Conservation (phyloP, 2,797 vertebrate genomes). For the Propithecus perrieri region DNA sequence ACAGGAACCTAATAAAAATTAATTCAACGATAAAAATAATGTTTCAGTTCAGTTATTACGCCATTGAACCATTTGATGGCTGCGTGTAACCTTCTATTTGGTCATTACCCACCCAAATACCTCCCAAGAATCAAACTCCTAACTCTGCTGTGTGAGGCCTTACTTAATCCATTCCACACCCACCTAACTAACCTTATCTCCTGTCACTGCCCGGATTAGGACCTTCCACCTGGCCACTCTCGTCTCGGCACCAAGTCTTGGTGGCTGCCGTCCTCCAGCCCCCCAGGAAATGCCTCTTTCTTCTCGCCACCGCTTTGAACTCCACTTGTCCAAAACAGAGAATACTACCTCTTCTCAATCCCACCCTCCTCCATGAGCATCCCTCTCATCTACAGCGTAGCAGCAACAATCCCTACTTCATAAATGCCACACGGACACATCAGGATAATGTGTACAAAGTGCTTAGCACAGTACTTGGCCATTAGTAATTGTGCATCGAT, state of each 20-base stretch:
- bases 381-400: rapidly evolving
- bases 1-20: neutral
- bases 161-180: rapidly evolving
- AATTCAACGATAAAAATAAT: neutral
- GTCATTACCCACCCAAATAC: neutral
- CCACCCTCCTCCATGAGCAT: neutral
- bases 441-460: rapidly evolving
- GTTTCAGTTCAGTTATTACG: neutral
- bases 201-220: neutral
- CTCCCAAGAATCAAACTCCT: neutral
- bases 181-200: neutral
- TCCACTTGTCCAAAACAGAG: neutral
- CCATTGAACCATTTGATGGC: no score
- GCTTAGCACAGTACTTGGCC: no score
- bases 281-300: neutral
- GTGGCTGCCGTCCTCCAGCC: rapidly evolving
- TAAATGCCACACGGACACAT: rapidly evolving
- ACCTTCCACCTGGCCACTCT: neutral
- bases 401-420: rapidly evolving
- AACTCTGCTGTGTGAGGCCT: rapidly evolving
- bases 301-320: no score
- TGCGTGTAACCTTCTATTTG: neutral
- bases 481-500: neutral
- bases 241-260: no score
- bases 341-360: no score